phyloP scores from a whole-genome alignment of 2,113 vertebrate species.

The Calypte anna region DNA sequence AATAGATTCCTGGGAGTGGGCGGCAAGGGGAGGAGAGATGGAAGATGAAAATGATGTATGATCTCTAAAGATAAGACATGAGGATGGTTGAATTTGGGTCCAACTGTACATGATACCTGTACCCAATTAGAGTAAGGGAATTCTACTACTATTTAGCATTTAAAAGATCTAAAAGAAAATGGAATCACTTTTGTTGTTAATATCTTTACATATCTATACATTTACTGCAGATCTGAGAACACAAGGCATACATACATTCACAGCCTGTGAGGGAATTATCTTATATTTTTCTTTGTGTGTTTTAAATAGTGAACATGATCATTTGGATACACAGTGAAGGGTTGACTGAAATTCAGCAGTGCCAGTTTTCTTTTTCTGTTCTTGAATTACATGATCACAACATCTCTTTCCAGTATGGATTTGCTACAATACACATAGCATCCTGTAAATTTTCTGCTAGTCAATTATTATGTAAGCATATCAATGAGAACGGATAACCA shows the following conservation, averaged over 20 bases:
- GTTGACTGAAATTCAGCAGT: background rate
- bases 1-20: background rate
- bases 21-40: background rate
- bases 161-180: background rate
- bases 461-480: slow-evolving; percentile 8
- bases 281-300: background rate
- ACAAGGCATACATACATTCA: background rate
- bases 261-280: background rate
- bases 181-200: background rate
- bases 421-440: slow-evolving; percentile 7
- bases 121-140: background rate
- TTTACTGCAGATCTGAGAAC: background rate
- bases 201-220: background rate
- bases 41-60: background rate
- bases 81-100: background rate
- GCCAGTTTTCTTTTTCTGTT: background rate
- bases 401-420: slow-evolving; percentile 2
- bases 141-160: background rate
- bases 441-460: slow-evolving; percentile 28
- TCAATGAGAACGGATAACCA: background rate
- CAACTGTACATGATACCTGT: fast-evolving
- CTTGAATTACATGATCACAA: background rate
- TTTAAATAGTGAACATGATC: background rate
- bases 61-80: background rate
- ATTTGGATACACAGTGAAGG: background rate